Conservation (phyloP, 2,888 invertebrate species). For the Tyria jacobaeae region DNA sequence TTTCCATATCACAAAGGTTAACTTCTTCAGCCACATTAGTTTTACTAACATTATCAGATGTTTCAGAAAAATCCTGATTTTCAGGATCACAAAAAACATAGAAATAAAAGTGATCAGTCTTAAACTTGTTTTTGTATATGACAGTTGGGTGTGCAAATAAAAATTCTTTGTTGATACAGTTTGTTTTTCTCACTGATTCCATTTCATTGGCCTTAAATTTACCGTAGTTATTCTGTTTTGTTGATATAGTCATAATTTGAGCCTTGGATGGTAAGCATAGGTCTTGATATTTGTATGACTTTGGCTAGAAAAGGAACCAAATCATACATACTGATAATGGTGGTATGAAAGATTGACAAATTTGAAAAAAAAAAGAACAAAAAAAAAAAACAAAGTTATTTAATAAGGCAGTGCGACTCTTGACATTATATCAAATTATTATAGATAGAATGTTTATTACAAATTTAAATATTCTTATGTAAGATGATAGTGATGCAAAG, state of each 20-base stretch:
- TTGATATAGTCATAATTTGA: constrained; percentile 51
- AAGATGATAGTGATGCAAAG: not conserved
- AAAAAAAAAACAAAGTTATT: not conserved
- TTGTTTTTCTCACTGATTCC: not conserved
- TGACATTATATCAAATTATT: not conserved
- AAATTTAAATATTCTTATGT: not conserved
- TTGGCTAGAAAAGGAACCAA: constrained; percentile 67
- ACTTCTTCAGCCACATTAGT: constrained; percentile 5
- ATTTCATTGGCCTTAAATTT: not conserved
- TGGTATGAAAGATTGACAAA: not conserved
- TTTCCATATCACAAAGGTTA: not conserved
- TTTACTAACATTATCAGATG: constrained; percentile 6
- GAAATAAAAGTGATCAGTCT: constrained; percentile 38
- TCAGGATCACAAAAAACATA: constrained; percentile 25
- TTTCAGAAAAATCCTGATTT: not conserved
- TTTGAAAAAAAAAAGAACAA: no score
- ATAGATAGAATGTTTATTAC: no score
- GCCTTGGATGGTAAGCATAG: constrained; percentile 58
- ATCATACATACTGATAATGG: constrained; percentile 43
- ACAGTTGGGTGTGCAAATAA: constrained; percentile 49
- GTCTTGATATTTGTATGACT: constrained; percentile 70
- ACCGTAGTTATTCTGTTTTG: constrained; percentile 32
- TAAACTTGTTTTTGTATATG: constrained; percentile 35
- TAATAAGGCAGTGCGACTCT: not conserved
- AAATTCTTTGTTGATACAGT: constrained; percentile 16